phyloP scores from a whole-genome alignment of 2,888 invertebrate genomes.

The Atrina japonica region DNA sequence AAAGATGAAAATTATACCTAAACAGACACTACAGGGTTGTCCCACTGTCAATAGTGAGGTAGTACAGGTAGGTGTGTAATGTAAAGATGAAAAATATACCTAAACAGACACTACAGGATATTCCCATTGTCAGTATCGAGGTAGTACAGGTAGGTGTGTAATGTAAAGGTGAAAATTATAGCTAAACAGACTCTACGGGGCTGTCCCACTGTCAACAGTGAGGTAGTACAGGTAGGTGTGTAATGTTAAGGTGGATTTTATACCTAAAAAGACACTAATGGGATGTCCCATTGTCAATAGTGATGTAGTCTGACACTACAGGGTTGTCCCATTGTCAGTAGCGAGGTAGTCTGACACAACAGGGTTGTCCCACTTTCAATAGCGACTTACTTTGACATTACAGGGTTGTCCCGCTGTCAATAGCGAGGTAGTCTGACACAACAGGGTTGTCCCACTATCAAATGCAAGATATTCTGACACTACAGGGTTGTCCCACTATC shows the following conservation, averaged over 20 bases:
- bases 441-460: no score
- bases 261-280: no score
- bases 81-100: neutral
- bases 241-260: neutral
- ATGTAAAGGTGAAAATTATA: neutral
- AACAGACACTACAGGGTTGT: conserved; percentile 51
- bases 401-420: no score
- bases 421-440: no score
- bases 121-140: conserved; percentile 49
- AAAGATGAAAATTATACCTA: neutral
- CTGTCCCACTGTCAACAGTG: conserved; percentile 52
- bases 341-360: no score
- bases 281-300: no score
- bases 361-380: no score
- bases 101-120: conserved; percentile 50
- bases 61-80: conserved; percentile 52
- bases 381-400: no score
- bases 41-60: conserved; percentile 51
- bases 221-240: conserved; percentile 55
- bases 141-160: conserved; percentile 56
- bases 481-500: no score
- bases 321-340: no score
- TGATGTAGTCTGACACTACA: neutral
- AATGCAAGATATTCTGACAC: no score
- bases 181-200: no score